Conservation (phyloP, 2,888 invertebrate species). For the Prenolepis imparis region DNA sequence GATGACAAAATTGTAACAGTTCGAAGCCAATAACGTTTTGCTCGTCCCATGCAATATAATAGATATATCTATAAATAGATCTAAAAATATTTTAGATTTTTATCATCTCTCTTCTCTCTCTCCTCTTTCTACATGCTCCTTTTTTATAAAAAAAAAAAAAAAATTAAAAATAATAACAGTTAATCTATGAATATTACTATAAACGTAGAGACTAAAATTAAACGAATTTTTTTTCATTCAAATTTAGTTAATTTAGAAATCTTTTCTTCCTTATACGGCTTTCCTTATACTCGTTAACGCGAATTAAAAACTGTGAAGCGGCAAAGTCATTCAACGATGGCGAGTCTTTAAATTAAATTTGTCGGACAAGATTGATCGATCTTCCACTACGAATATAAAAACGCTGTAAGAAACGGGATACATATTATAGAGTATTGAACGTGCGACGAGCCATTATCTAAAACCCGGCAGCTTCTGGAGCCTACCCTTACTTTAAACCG, state of each 20-base stretch:
- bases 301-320: neutral
- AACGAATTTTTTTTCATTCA: neutral
- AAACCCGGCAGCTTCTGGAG: slow-evolving; percentile 27
- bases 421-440: slow-evolving; percentile 27
- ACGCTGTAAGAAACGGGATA: slow-evolving; percentile 14
- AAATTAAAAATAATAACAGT: neutral
- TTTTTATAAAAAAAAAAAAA: neutral
- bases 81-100: slow-evolving; percentile 18
- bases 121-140: neutral
- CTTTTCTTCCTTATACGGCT: neutral
- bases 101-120: neutral
- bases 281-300: neutral
- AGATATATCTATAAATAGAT: neutral
- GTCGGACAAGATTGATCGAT: slow-evolving; percentile 22
- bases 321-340: slow-evolving; percentile 10
- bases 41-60: neutral
- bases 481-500: slow-evolving; percentile 29
- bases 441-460: slow-evolving; percentile 32
- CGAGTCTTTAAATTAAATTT: slow-evolving; percentile 39
- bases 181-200: neutral
- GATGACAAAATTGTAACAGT: slow-evolving; percentile 17
- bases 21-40: neutral
- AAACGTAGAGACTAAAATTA: neutral
- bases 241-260: neutral
- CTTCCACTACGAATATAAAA: neutral